A percentile compares a stretch with the other conserved stretches of the same genome.
Evolutionary conservation across 2,797 vertebrate species (phyloP).

Genomic region (Sciaenops ocellatus): DNA sequence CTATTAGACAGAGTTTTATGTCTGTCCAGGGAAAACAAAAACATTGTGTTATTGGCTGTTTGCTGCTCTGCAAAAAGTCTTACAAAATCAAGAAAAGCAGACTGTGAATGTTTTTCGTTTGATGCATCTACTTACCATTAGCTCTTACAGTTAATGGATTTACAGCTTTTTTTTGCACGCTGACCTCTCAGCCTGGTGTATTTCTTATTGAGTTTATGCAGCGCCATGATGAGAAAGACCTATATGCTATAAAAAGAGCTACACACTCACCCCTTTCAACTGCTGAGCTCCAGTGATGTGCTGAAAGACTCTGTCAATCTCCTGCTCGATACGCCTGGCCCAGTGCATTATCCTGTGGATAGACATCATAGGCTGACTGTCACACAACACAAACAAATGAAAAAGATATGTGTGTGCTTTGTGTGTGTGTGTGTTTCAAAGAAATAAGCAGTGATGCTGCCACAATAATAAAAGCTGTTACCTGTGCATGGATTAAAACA

Average conservation of each 20-base stretch:
- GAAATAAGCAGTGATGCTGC: slow-evolving; percentile 11
- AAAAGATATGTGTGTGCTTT: slow-evolving; percentile 23
- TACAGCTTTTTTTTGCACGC: slow-evolving; percentile 22
- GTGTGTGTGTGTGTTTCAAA: slow-evolving; percentile 24
- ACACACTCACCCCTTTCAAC: slow-evolving; percentile 93
- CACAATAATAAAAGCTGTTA: slow-evolving; percentile 8
- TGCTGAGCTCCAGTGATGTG: slow-evolving; percentile 97
- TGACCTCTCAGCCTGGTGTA: slow-evolving; percentile 46
- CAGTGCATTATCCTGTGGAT: slow-evolving; percentile 96
- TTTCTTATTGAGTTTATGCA: slow-evolving; percentile 53
- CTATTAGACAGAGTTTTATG: slow-evolving; percentile 25
- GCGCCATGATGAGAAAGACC: slow-evolving; percentile 52
- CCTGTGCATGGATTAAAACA: background rate
- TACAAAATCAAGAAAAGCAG: slow-evolving; percentile 17
- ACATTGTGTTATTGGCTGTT: slow-evolving; percentile 6
- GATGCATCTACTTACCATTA: slow-evolving; percentile 42
- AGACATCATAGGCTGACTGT: slow-evolving; percentile 71
- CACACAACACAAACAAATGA: slow-evolving; percentile 48
- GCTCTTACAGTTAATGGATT: slow-evolving; percentile 51
- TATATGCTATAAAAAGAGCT: slow-evolving; percentile 32
- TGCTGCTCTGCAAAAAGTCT: background rate
- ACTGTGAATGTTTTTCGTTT: slow-evolving; percentile 33
- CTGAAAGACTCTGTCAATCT: slow-evolving; percentile 97
- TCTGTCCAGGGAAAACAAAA: slow-evolving; percentile 30
- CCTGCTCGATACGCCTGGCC: slow-evolving; percentile 97